Evolutionary conservation across 1,140 invertebrate species (phyloP).

Genomic region (Pentalonia nigronervosa): DNA sequence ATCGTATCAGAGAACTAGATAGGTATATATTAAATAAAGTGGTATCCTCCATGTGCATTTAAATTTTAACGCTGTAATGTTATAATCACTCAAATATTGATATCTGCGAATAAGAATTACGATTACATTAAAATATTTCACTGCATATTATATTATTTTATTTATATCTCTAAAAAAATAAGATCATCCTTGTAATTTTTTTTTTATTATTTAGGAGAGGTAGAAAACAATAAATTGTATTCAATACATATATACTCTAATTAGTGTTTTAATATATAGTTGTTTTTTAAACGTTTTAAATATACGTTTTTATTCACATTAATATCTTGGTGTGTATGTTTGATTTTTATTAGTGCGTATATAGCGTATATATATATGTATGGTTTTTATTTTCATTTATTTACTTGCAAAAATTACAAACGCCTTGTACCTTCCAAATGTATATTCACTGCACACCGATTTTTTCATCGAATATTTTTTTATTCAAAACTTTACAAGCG

Average conservation of each 20-base stretch:
- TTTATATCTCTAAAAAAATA: not conserved
- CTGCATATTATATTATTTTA: not conserved
- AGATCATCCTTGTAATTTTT: not conserved
- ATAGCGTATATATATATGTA: no score
- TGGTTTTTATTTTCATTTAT: not conserved
- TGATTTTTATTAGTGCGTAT: not conserved
- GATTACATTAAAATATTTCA: not conserved
- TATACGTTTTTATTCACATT: not conserved
- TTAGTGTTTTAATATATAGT: not conserved
- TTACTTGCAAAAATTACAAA: not conserved
- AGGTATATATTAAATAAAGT: not conserved
- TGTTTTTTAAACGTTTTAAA: not conserved
- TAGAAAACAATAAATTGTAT: not conserved
- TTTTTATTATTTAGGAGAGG: not conserved
- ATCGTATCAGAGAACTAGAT: not conserved
- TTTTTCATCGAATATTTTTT: constrained; percentile 28
- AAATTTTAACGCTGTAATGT: not conserved
- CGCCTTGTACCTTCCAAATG: not conserved
- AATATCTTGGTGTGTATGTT: not conserved
- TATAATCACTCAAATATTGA: not conserved
- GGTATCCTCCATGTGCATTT: not conserved
- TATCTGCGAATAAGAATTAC: not conserved
- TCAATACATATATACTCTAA: not conserved
- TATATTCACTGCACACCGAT: not conserved
- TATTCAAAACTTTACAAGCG: not conserved